Evolutionary conservation across 2,888 invertebrate genomes (phyloP).

Genomic region (Diarsia rubi): DNA sequence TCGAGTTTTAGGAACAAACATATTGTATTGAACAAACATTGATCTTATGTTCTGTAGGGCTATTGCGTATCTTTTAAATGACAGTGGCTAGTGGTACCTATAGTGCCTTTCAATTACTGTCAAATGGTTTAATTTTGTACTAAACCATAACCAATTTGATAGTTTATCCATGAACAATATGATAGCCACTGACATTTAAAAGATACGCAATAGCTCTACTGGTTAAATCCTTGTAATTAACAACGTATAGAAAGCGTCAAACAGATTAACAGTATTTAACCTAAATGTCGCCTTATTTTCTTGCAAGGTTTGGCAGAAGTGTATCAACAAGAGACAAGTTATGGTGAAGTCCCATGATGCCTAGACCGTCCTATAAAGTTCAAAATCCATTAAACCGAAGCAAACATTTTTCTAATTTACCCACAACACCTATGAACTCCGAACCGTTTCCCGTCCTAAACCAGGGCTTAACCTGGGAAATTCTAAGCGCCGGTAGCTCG

Average conservation of each 20-base stretch:
- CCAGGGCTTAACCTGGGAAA: constrained; percentile 72
- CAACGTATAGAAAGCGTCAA: neutral
- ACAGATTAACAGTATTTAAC: neutral
- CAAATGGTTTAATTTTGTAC: too few species aligned
- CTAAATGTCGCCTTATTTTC: neutral
- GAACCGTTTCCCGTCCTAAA: constrained; percentile 59
- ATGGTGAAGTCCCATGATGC: neutral
- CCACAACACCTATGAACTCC: constrained; percentile 33
- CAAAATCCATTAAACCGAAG: neutral
- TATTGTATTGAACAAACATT: too few species aligned
- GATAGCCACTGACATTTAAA: too few species aligned
- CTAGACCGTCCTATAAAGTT: neutral
- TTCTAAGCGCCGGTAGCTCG: constrained; percentile 72
- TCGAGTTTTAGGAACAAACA: neutral
- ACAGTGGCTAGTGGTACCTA: too few species aligned
- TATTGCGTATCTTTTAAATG: too few species aligned
- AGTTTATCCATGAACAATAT: too few species aligned
- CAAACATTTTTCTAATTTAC: neutral
- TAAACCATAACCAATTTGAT: too few species aligned
- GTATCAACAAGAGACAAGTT: neutral
- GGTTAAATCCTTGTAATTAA: neutral
- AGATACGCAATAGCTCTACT: too few species aligned
- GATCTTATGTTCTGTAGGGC: neutral
- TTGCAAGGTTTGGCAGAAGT: neutral
- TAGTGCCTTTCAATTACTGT: too few species aligned